Conservation (phyloP, 2,113 vertebrate genomes). For the Sander lucioperca region DNA sequence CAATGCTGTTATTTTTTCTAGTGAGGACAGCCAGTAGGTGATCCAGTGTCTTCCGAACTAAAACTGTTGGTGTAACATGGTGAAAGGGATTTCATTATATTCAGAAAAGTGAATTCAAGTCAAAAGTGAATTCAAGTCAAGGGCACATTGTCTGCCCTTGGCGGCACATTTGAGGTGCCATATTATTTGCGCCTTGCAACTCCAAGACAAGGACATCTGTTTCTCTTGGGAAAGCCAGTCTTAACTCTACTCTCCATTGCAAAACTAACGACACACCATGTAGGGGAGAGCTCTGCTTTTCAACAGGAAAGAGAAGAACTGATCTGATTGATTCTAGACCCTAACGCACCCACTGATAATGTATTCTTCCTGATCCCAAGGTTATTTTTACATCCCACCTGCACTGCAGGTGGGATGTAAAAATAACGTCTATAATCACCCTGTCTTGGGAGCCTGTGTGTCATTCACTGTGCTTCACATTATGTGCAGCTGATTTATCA, state of each 20-base stretch:
- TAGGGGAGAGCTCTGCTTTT: conserved; percentile 22
- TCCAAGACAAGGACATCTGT: conserved; percentile 64
- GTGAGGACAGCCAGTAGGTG: background rate
- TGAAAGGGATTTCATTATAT: conserved; percentile 12
- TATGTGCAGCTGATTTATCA: background rate
- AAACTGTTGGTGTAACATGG: conserved; percentile 2
- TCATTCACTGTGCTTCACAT: conserved; percentile 10
- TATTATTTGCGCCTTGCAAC: conserved; percentile 47
- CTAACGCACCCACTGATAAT: conserved; percentile 27
- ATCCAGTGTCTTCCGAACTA: background rate
- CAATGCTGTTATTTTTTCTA: background rate
- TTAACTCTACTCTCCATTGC: conserved; percentile 39
- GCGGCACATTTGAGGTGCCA: conserved; percentile 38
- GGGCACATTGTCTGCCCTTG: conserved; percentile 44
- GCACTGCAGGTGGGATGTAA: conserved; percentile 24
- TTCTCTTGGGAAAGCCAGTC: conserved; percentile 50
- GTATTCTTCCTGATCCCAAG: conserved; percentile 16
- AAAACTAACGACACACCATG: conserved; percentile 28
- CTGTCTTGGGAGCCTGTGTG: conserved; percentile 5
- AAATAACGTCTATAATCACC: conserved; percentile 26
- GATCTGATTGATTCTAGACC: conserved; percentile 35
- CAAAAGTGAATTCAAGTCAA: conserved; percentile 43
- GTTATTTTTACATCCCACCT: conserved; percentile 1
- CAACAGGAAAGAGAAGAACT: conserved; percentile 7
- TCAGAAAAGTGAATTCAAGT: conserved; percentile 32